A percentile compares a stretch with the other conserved stretches of the same genome.
Evolutionary conservation across 2,113 vertebrate species (phyloP).

Genomic region (Ammodytes marinus): DNA sequence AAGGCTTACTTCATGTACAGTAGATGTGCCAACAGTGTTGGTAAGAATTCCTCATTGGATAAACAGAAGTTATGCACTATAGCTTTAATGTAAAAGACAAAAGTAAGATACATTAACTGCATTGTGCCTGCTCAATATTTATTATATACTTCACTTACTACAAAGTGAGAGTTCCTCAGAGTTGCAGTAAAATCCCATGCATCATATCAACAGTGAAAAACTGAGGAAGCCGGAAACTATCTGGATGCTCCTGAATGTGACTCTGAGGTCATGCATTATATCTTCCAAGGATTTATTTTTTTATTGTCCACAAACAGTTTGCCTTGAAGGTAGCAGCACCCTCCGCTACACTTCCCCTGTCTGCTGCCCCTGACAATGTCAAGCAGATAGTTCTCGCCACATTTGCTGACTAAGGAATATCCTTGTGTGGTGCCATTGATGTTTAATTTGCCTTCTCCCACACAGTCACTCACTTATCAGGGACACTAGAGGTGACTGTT

Average conservation of each 20-base stretch:
- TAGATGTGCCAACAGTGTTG: too few species aligned
- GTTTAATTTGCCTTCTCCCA: not conserved
- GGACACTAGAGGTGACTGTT: not conserved
- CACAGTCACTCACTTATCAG: not conserved
- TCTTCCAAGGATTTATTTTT: not conserved
- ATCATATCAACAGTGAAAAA: not conserved
- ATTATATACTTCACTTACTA: too few species aligned
- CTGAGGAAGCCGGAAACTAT: not conserved
- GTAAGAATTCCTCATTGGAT: too few species aligned
- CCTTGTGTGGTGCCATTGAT: not conserved
- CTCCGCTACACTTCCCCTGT: not conserved
- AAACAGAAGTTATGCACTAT: too few species aligned
- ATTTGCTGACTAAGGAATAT: constrained; percentile 7
- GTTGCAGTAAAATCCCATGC: not conserved
- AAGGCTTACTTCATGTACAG: too few species aligned
- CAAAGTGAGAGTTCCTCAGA: too few species aligned
- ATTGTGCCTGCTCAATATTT: too few species aligned
- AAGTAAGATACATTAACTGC: too few species aligned
- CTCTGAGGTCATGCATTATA: not conserved
- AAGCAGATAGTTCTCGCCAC: not conserved
- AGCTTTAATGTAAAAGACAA: too few species aligned
- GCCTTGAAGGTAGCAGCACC: not conserved
- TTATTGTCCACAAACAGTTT: not conserved
- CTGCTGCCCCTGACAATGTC: not conserved
- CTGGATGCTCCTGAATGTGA: not conserved